phyloP scores from a whole-genome alignment of 35 echinoderm and acorn worm species.

The Heliocidaris erythrogramma region DNA sequence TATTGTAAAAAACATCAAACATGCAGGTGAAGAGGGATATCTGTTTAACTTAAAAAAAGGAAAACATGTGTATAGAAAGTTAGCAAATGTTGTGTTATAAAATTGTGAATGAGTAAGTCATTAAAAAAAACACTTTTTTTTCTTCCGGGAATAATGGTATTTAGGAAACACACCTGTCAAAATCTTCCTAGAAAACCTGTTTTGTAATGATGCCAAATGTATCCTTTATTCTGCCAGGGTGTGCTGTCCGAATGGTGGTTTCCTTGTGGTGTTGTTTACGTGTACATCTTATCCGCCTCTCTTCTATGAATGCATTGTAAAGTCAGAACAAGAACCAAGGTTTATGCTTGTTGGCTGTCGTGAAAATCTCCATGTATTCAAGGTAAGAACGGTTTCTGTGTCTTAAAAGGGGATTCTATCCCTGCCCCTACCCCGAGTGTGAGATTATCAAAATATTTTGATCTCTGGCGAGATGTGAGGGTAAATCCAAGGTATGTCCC shows the following conservation, averaged over 20 bases:
- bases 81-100: too few relatives aligned
- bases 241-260: slow-evolving; percentile 55
- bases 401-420: neutral
- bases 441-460: too few relatives aligned
- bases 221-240: slow-evolving; percentile 53
- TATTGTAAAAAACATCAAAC: too few relatives aligned
- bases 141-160: neutral
- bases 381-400: slow-evolving; percentile 53
- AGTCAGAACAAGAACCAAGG: slow-evolving; percentile 23
- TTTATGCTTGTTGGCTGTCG: slow-evolving; percentile 86
- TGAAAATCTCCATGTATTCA: slow-evolving; percentile 88
- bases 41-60: too few relatives aligned
- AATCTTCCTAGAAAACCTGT: neutral
- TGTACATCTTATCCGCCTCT: slow-evolving; percentile 59
- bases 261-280: slow-evolving; percentile 78
- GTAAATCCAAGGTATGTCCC: too few relatives aligned
- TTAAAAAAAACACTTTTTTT: too few relatives aligned
- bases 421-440: too few relatives aligned
- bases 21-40: too few relatives aligned
- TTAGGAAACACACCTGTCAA: neutral
- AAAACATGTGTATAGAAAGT: too few relatives aligned
- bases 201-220: neutral
- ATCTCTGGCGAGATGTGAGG: too few relatives aligned
- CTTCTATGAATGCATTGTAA: slow-evolving; percentile 80
- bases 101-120: too few relatives aligned